Base-by-base conservation (phyloP, 2,113 vertebrate genomes). In the Psittacus erithacus region DNA sequence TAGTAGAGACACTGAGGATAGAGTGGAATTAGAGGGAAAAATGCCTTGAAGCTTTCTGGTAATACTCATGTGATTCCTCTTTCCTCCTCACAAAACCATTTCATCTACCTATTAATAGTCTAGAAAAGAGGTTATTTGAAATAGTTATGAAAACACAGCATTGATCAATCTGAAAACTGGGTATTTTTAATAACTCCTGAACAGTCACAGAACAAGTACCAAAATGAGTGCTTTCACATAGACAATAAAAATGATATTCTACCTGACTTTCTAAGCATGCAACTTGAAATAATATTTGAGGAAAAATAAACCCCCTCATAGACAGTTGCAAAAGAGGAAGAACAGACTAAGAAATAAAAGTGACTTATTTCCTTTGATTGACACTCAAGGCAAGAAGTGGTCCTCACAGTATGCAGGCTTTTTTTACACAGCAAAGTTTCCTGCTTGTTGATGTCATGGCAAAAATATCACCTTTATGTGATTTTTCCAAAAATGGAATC, bases 341-440 rank as follows among this genome's bases (percentile, higher is more conserved):
- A 63, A 0, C 8, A 43, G 33, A 23, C 7, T 23, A 23, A 64
- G 65, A 28, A 2, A 4, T 38, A 29, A 35, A 80, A 78, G 20
- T 3, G 20, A 55, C 39, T 55, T 8, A 27, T 33, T 38, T 39
- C 28, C 68, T 70, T 41, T 68, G 46, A 59, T 44, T 17, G 24
- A 12, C 69, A 33, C 23, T 9, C 3, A 11, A 44, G 24, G 53
- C 2, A 8, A 29, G 75, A 77, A 6, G 19, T 9, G 31, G 23
- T 35, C 63, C 24, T 59, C 38, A 3, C 0, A 1, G 28, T 43
- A 39, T 1, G 2, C 13, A 23, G 57, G 7, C 8, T 29, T 35
- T 39, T 59, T 60, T 18, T 11, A 18, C 41, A 13, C 5, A 77
- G 8, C 17, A 65, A 35, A 23, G 2, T 43, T 73, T 73, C 68